These are phyloP conservation scores for Ophraella communa DNA, from an alignment of 2,888 invertebrate genomes.

Conservation along the genomic window DNA sequence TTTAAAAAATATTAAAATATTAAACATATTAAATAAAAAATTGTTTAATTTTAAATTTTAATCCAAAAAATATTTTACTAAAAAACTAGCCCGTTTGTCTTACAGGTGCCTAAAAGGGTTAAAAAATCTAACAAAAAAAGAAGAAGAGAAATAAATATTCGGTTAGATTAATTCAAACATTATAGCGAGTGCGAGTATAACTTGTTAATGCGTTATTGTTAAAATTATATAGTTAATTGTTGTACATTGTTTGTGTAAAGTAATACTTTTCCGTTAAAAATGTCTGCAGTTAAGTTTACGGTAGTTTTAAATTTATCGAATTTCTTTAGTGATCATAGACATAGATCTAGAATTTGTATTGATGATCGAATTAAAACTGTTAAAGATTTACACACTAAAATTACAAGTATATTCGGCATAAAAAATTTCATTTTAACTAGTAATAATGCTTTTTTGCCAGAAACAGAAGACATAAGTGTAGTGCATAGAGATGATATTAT, in stretches of 20 bases:
- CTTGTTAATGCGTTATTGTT: too few species aligned
- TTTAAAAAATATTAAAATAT: too few species aligned
- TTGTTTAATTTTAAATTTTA: too few species aligned
- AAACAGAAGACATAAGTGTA: constrained; percentile 33
- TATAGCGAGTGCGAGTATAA: too few species aligned
- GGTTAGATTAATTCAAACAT: not conserved
- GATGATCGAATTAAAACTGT: constrained; percentile 27
- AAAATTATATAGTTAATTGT: too few species aligned
- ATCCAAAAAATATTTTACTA: too few species aligned
- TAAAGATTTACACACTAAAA: constrained; percentile 28
- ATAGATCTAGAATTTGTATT: constrained; percentile 29
- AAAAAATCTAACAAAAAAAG: not conserved
- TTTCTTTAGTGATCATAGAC: constrained; percentile 34
- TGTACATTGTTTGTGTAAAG: too few species aligned
- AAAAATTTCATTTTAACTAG: constrained; percentile 29
- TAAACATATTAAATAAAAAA: too few species aligned
- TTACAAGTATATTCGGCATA: constrained; percentile 25
- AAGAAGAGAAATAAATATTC: not conserved
- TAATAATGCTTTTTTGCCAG: constrained; percentile 32
- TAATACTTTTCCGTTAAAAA: not conserved
- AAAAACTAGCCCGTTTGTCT: too few species aligned
- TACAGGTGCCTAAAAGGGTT: too few species aligned
- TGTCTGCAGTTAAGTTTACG: constrained; percentile 5
- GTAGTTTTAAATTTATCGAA: constrained; percentile 28
- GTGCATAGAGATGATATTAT: constrained; percentile 29